Percentiles rank a stretch among this genome's conserved stretches.
These are phyloP conservation scores for Laothoe populi DNA, from an alignment of 2,888 invertebrate genomes.

Conservation along the genomic window DNA sequence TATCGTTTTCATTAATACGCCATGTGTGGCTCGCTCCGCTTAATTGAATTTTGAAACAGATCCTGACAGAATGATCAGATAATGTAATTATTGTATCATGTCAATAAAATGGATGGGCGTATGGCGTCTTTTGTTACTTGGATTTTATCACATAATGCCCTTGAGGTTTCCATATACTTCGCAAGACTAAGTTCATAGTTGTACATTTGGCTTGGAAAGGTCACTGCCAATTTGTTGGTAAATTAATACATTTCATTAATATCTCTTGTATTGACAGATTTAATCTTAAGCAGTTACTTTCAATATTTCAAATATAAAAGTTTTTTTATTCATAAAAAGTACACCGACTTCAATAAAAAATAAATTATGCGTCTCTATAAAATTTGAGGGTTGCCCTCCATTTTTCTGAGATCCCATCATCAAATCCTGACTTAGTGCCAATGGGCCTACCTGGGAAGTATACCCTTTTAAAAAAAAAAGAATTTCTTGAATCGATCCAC, in stretches of 20 bases:
- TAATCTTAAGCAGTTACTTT: background rate
- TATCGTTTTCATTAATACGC: constrained; percentile 39
- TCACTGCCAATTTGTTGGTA: background rate
- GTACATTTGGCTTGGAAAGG: background rate
- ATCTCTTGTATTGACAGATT: background rate
- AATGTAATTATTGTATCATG: constrained; percentile 18
- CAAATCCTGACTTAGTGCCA: too few relatives aligned
- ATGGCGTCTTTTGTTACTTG: background rate
- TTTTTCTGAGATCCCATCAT: too few relatives aligned
- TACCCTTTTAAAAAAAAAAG: too few relatives aligned
- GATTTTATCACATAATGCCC: background rate
- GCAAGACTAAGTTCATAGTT: too few relatives aligned
- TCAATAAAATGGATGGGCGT: constrained; percentile 1
- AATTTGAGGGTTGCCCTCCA: too few relatives aligned
- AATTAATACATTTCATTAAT: background rate
- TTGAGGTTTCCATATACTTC: too few relatives aligned
- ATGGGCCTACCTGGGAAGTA: too few relatives aligned
- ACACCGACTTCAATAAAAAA: too few relatives aligned
- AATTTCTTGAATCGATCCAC: too few relatives aligned
- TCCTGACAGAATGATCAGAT: constrained; percentile 9
- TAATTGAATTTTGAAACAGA: constrained; percentile 30
- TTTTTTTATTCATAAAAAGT: too few relatives aligned
- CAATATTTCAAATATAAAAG: background rate
- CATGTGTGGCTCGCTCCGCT: constrained; percentile 24
- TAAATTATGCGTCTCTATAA: too few relatives aligned